Percentiles rank a stretch among this genome's conserved stretches.
These are phyloP conservation scores for Saccostrea cuccullata DNA, from an alignment of 1,140 invertebrate genomes.

Conservation along the genomic window DNA sequence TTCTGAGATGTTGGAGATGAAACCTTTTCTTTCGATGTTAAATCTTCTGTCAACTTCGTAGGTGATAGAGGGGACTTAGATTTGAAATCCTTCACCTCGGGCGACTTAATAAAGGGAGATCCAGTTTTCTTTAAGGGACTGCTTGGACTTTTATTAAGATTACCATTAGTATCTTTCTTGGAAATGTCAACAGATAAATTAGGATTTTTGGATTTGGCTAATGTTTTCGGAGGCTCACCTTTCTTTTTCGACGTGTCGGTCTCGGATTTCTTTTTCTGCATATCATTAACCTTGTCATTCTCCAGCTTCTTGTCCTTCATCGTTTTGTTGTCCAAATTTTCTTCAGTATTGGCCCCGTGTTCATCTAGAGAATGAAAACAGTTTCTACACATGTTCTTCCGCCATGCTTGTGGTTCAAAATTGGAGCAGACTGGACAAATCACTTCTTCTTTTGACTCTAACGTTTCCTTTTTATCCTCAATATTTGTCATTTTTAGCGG, in stretches of 20 bases:
- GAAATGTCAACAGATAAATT: slow-evolving; percentile 38
- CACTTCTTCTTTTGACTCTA: slow-evolving; percentile 47
- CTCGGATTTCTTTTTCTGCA: slow-evolving; percentile 52
- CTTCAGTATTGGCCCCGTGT: slow-evolving; percentile 56
- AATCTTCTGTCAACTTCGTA: slow-evolving; percentile 22
- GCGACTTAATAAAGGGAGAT: slow-evolving; percentile 24
- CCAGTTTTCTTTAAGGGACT: slow-evolving; percentile 24
- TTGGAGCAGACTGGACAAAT: slow-evolving; percentile 70
- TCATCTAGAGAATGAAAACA: slow-evolving; percentile 74
- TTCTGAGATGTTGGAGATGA: slow-evolving; percentile 34
- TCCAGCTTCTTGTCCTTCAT: slow-evolving; percentile 34
- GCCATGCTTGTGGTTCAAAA: slow-evolving; percentile 77
- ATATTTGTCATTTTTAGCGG: slow-evolving; percentile 33
- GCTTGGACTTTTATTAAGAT: neutral
- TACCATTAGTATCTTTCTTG: slow-evolving; percentile 39
- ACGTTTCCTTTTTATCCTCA: slow-evolving; percentile 43
- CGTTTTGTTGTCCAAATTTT: neutral
- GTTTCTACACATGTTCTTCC: slow-evolving; percentile 76
- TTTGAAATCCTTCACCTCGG: slow-evolving; percentile 30
- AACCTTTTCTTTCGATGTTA: slow-evolving; percentile 36
- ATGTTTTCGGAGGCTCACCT: slow-evolving; percentile 46
- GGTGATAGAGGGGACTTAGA: slow-evolving; percentile 4
- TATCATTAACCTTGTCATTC: slow-evolving; percentile 40
- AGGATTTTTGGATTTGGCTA: slow-evolving; percentile 40
- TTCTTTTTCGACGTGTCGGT: slow-evolving; percentile 50